Conservation (phyloP, 2,113 vertebrate genomes). For the Pogona vitticeps region DNA sequence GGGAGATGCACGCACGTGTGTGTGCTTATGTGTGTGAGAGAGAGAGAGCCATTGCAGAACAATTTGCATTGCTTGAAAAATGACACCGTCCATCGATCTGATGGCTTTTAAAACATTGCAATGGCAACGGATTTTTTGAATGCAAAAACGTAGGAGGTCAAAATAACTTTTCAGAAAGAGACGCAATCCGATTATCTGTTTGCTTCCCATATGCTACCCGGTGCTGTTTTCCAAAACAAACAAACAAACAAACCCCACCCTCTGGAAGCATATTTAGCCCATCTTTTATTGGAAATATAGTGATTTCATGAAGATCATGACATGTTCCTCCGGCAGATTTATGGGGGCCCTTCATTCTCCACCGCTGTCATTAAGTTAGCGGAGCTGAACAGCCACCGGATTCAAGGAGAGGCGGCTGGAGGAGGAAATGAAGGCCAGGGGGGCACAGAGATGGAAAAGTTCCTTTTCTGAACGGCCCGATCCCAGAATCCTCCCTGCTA, state of each 20-base stretch:
- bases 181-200: not conserved
- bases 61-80: too few species aligned
- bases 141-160: too few species aligned
- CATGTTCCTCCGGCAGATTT: constrained; percentile 12
- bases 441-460: not conserved
- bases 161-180: too few species aligned
- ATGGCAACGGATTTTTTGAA: too few species aligned
- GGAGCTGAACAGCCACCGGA: not conserved
- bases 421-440: not conserved
- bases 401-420: rapidly evolving
- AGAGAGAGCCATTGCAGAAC: too few species aligned
- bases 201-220: not conserved
- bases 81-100: too few species aligned
- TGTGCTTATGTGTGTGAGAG: too few species aligned
- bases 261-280: not conserved
- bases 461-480: not conserved
- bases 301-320: constrained; percentile 26
- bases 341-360: not conserved
- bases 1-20: too few species aligned
- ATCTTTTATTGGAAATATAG: constrained; percentile 1
- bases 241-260: not conserved
- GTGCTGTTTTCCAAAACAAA: not conserved
- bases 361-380: constrained; percentile 14
- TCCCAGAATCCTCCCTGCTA: not conserved
- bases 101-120: too few species aligned